Evolutionary conservation across 2,797 vertebrate genomes (phyloP).

Genomic region (Lycodopsis pacificus): DNA sequence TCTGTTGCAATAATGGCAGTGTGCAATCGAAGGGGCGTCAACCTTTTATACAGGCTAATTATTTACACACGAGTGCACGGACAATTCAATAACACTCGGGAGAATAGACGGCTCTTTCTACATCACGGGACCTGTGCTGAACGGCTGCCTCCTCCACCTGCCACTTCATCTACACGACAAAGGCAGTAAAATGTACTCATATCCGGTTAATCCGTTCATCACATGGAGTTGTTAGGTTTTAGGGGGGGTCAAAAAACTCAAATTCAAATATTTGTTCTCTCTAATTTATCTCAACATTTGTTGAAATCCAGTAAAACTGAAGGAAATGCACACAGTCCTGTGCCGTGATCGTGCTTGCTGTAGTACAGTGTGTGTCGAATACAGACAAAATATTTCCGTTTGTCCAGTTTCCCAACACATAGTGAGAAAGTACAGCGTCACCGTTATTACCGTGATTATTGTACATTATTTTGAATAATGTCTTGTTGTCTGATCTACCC

Average conservation of each 20-base stretch:
- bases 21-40: not conserved
- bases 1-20: not conserved
- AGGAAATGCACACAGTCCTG: not conserved
- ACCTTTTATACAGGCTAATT: constrained; percentile 10
- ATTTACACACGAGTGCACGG: constrained; percentile 45
- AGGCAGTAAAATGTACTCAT: not conserved
- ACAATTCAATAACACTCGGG: constrained; percentile 50
- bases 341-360: not conserved
- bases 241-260: not conserved
- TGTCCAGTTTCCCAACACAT: not conserved
- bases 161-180: not conserved
- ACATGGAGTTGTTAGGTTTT: not conserved
- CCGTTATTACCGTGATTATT: not conserved
- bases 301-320: not conserved
- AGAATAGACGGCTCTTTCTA: not conserved
- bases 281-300: not conserved
- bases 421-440: not conserved
- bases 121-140: constrained; percentile 53
- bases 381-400: not conserved
- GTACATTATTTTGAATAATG: not conserved
- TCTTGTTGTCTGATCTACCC: not conserved
- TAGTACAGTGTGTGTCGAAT: not conserved
- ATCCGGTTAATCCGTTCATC: not conserved
- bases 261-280: not conserved
- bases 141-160: not conserved